These are phyloP conservation scores for Triplophysa bombifrons DNA, from an alignment of 2,797 vertebrate species.

Conservation along the genomic window DNA sequence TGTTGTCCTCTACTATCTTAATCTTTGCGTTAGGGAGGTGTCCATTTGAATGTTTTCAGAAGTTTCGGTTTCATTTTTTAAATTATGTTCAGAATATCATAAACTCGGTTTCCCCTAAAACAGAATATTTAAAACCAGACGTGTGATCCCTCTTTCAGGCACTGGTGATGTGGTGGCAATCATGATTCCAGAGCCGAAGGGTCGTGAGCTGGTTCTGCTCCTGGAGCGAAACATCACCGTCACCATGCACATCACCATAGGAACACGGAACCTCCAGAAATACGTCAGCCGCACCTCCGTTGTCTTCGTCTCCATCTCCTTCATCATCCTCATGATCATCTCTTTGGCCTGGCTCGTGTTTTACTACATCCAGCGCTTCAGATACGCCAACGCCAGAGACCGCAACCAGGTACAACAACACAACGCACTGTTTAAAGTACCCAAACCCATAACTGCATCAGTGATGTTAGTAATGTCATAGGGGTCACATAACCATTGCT, in stretches of 20 bases:
- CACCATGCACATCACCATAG: slow-evolving; percentile 91
- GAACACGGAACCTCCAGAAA: slow-evolving; percentile 97
- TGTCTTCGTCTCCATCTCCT: slow-evolving; percentile 98
- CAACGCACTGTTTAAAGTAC: neutral
- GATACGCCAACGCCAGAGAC: slow-evolving; percentile 94
- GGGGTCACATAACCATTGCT: too few species aligned
- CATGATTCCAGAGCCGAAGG: slow-evolving; percentile 97
- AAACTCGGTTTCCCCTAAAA: too few species aligned
- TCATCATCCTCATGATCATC: slow-evolving; percentile 99
- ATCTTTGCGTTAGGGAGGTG: too few species aligned
- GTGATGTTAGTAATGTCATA: neutral
- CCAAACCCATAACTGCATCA: neutral
- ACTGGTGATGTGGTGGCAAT: slow-evolving; percentile 91
- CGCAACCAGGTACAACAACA: slow-evolving; percentile 87
- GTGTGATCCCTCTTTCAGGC: slow-evolving; percentile 69
- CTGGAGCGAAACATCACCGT: slow-evolving; percentile 86
- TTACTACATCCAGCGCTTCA: slow-evolving; percentile 98
- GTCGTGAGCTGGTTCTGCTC: slow-evolving; percentile 87
- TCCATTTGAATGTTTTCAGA: too few species aligned
- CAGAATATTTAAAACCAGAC: neutral
- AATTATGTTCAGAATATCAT: too few species aligned
- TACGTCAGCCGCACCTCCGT: slow-evolving; percentile 97
- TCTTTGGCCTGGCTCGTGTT: slow-evolving; percentile 98
- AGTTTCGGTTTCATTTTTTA: too few species aligned
- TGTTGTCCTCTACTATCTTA: neutral